Evolutionary conservation across 2,113 vertebrate genomes (phyloP).

Genomic region (Lagopus muta): DNA sequence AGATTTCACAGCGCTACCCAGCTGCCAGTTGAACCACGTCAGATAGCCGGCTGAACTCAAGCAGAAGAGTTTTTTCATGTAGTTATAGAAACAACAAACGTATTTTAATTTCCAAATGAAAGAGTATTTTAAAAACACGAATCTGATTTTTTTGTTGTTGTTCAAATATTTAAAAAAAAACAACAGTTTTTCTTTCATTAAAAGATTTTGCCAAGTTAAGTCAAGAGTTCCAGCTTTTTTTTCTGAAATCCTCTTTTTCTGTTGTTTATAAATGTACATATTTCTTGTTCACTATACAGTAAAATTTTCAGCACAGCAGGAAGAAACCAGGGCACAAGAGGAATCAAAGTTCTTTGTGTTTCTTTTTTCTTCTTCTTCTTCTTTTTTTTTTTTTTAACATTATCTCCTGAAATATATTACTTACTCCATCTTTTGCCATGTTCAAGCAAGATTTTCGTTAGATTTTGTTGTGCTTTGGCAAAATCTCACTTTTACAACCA

Average conservation of each 20-base stretch:
- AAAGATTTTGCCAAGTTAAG: neutral
- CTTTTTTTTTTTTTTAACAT: neutral
- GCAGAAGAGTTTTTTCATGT: neutral
- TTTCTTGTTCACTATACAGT: neutral
- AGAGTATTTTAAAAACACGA: neutral
- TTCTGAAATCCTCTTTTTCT: neutral
- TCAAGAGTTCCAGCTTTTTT: neutral
- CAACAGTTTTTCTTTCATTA: neutral
- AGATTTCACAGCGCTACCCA: fast-evolving
- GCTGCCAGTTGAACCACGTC: too few relatives aligned
- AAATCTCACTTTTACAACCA: neutral
- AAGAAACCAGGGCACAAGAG: neutral
- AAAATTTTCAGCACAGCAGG: neutral
- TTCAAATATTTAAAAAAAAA: too few relatives aligned
- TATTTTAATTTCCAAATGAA: neutral
- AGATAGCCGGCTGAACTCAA: neutral
- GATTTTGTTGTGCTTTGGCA: neutral
- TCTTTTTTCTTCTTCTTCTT: neutral
- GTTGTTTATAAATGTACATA: neutral
- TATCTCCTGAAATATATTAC: neutral
- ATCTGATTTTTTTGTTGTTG: neutral
- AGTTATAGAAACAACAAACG: neutral
- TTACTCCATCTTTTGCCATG: neutral
- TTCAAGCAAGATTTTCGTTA: neutral
- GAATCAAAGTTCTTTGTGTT: neutral